Percentiles rank a stretch among this genome's conserved stretches.
These are phyloP conservation scores for Poeciliopsis turrubarensis DNA, from an alignment of 2,113 vertebrate species.

Conservation along the genomic window DNA sequence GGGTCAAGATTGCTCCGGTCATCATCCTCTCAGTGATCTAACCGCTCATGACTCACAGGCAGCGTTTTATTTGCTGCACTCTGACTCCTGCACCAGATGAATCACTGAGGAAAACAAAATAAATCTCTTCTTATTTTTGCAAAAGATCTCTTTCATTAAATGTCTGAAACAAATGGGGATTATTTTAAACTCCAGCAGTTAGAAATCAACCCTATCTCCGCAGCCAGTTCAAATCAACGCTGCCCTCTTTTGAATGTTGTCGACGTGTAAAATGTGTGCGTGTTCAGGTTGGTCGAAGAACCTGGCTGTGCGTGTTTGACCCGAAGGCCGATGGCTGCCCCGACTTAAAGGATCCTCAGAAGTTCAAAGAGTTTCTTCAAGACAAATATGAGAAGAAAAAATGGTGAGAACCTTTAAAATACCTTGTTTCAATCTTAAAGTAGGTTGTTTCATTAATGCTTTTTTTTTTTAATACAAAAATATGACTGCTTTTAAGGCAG, in stretches of 20 bases:
- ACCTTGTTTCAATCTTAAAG: neutral
- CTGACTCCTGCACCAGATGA: conserved; percentile 31
- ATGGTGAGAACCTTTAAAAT: conserved; percentile 79
- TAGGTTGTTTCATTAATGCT: neutral
- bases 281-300: conserved; percentile 85
- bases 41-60: conserved; percentile 48
- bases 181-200: conserved; percentile 12
- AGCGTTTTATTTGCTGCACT: conserved; percentile 20
- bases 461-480: neutral
- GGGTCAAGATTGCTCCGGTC: conserved; percentile 22
- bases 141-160: conserved; percentile 1
- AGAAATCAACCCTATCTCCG: neutral
- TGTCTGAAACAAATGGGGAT: conserved; percentile 13
- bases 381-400: conserved; percentile 93
- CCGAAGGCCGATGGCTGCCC: conserved; percentile 84
- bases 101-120: conserved; percentile 26
- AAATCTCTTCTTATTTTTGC: conserved; percentile 23
- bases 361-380: conserved; percentile 92
- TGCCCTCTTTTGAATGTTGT: neutral
- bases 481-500: neutral
- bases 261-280: conserved; percentile 8
- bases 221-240: accelerated
- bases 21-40: conserved; percentile 30
- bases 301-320: conserved; percentile 89
- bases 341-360: conserved; percentile 88